These are phyloP conservation scores for Protosalanx chinensis DNA, from an alignment of 2,797 vertebrate species.

Conservation along the genomic window DNA sequence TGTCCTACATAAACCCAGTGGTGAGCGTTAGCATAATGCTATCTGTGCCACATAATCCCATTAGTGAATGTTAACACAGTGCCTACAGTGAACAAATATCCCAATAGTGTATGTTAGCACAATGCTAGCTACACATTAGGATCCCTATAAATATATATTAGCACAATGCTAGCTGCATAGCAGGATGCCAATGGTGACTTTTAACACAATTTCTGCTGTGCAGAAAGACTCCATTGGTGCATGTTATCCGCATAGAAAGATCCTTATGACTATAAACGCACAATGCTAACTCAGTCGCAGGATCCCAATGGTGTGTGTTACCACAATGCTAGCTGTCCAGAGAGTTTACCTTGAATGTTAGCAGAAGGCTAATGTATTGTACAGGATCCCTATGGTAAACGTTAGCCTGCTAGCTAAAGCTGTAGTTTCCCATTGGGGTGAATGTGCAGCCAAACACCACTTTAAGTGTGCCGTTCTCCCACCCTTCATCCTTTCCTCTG, in stretches of 20 bases:
- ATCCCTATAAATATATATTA: too few species aligned
- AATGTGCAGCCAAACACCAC: neutral
- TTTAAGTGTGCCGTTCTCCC: neutral
- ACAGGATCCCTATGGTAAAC: too few species aligned
- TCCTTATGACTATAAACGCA: too few species aligned
- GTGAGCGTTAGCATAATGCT: neutral
- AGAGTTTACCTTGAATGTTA: neutral
- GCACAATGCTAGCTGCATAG: too few species aligned
- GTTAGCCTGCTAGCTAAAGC: too few species aligned
- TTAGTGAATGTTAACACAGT: neutral
- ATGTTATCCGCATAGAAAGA: too few species aligned
- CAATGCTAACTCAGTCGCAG: too few species aligned
- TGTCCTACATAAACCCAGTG: neutral
- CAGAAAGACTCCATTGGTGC: too few species aligned
- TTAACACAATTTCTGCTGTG: neutral
- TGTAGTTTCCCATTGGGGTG: too few species aligned
- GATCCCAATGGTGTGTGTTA: neutral
- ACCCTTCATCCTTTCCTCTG: too few species aligned
- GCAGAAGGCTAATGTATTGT: too few species aligned
- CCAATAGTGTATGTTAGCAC: neutral
- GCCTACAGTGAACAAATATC: neutral
- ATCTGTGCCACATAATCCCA: neutral
- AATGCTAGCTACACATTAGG: too few species aligned
- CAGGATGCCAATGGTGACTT: neutral
- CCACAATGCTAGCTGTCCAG: constrained; percentile 1